phyloP scores from a whole-genome alignment of 2,113 vertebrate genomes.

The Riparia riparia region DNA sequence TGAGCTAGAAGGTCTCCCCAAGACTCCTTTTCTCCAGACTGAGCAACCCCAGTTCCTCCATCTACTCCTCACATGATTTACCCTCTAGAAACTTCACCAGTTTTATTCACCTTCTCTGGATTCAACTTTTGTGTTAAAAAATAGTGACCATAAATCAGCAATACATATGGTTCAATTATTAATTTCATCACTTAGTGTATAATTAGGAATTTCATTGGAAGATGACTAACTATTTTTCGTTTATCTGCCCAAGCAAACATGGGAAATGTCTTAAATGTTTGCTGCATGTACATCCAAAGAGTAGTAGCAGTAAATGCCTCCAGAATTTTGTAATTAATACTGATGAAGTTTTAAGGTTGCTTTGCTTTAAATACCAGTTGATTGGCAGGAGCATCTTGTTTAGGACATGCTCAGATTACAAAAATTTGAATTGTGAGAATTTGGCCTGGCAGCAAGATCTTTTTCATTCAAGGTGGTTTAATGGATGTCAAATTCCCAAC shows the following conservation, averaged over 20 bases:
- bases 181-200: neutral
- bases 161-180: neutral
- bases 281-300: neutral
- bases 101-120: neutral
- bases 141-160: neutral
- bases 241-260: neutral
- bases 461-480: neutral
- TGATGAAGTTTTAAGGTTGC: neutral
- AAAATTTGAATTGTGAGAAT: neutral
- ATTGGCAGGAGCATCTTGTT: neutral
- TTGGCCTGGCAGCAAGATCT: neutral
- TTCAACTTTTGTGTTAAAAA: neutral
- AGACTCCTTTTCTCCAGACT: neutral
- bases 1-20: neutral
- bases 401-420: neutral
- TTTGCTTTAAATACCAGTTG: neutral
- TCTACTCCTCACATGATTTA: neutral
- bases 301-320: neutral
- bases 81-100: neutral
- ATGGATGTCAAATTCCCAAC: neutral
- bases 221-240: neutral
- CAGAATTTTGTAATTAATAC: neutral
- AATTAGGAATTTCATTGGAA: neutral
- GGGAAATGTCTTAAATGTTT: neutral
- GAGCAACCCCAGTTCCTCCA: neutral